A percentile compares a stretch with the other conserved stretches of the same genome.
These are phyloP conservation scores for Anoplolepis gracilipes DNA, from an alignment of 1,140 invertebrate species.

Conservation along the genomic window DNA sequence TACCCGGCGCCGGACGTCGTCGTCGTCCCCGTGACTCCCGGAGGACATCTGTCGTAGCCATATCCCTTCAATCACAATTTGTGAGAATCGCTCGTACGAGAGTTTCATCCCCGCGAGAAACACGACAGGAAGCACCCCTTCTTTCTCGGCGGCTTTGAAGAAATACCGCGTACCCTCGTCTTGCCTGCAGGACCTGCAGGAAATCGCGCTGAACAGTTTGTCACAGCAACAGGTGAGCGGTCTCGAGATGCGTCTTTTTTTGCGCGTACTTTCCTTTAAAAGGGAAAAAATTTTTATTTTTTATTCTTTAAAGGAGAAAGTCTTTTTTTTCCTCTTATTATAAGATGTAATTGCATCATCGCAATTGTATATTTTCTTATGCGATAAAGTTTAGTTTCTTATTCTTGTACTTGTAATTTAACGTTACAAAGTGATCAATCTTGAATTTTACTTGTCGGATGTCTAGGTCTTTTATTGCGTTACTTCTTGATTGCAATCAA, in stretches of 20 bases:
- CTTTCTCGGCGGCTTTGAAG: neutral
- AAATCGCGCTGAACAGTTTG: conserved; percentile 5
- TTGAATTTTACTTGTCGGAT: neutral
- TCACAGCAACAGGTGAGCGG: conserved; percentile 77
- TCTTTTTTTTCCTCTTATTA: neutral
- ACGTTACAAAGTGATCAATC: neutral
- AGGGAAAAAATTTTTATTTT: neutral
- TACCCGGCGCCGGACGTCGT: conserved; percentile 21
- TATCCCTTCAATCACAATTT: neutral
- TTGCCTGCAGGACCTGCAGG: neutral
- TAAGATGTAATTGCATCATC: neutral
- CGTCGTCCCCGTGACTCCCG: neutral
- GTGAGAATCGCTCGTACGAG: neutral
- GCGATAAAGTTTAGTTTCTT: neutral
- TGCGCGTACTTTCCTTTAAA: no score
- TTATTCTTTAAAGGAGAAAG: no score
- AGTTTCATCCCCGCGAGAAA: neutral
- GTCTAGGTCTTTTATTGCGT: neutral
- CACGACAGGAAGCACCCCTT: neutral
- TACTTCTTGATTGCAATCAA: neutral
- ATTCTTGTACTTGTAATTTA: neutral
- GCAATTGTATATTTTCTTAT: no score
- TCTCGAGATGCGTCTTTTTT: neutral
- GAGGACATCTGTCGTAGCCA: neutral
- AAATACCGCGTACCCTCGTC: neutral